phyloP scores from a whole-genome alignment of 2,888 invertebrate genomes.

The Limnephilus marmoratus region DNA sequence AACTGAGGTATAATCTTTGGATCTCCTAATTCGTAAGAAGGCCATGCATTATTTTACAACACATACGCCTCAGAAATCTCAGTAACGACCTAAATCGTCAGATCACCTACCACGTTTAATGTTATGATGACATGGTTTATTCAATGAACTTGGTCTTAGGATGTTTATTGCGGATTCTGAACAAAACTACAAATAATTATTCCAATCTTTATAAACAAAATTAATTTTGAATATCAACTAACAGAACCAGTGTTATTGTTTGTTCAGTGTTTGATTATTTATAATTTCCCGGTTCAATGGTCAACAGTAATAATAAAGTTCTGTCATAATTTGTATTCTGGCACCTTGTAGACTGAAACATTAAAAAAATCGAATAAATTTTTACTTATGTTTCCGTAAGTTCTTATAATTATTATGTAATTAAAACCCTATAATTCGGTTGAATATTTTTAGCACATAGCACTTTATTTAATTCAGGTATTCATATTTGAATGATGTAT shows the following conservation, averaged over 20 bases:
- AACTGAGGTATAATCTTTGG: neutral
- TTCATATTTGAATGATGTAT: no score
- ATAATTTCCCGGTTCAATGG: neutral
- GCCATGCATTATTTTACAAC: neutral
- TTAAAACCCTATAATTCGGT: no score
- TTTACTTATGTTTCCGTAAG: no score
- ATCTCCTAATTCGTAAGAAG: neutral
- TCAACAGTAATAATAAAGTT: no score
- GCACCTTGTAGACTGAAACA: neutral
- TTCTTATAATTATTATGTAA: no score
- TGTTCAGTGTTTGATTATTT: neutral
- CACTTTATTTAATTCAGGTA: no score
- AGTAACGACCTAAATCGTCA: neutral
- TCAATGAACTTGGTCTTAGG: neutral
- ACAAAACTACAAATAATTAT: neutral
- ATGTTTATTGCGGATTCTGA: neutral
- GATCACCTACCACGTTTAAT: neutral
- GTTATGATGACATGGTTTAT: no score
- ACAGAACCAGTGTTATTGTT: neutral
- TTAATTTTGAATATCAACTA: neutral
- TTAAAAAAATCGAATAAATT: no score
- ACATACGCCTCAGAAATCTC: neutral
- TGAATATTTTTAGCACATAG: no score
- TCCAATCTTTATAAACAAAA: neutral
- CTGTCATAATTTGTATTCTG: neutral